These are phyloP conservation scores for Odontomyia ornata DNA, from an alignment of 2,888 invertebrate species.

Conservation along the genomic window DNA sequence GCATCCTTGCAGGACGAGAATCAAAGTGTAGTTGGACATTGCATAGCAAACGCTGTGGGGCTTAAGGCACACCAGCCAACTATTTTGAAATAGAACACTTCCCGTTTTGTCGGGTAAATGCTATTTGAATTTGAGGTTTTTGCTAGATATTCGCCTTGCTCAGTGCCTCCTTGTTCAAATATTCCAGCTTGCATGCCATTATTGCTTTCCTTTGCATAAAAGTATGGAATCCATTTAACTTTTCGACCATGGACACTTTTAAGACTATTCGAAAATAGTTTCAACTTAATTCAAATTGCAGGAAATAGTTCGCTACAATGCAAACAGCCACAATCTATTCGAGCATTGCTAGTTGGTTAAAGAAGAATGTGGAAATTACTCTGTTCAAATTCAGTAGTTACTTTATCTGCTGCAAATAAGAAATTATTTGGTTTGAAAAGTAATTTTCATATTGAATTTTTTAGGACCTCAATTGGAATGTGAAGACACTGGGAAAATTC, in stretches of 20 bases:
- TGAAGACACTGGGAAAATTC: no score
- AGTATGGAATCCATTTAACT: conserved; percentile 14
- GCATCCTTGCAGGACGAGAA: not conserved
- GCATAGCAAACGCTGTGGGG: not conserved
- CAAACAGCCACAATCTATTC: not conserved
- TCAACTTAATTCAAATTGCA: conserved; percentile 40
- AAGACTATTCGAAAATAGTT: conserved; percentile 22
- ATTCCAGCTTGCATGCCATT: not conserved
- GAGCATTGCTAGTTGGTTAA: not conserved
- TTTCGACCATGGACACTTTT: conserved; percentile 26
- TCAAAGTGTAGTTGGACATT: not conserved
- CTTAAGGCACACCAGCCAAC: not conserved
- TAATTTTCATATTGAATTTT: not conserved
- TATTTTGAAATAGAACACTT: conserved; percentile 17
- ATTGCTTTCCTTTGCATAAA: conserved; percentile 14
- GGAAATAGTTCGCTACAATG: conserved; percentile 7
- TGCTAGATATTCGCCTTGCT: not conserved
- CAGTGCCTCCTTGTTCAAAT: conserved; percentile 14
- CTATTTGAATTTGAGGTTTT: conserved; percentile 39
- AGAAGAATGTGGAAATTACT: not conserved
- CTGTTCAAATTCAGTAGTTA: not conserved
- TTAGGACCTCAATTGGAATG: not conserved
- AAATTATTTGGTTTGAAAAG: not conserved
- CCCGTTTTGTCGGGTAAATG: not conserved
- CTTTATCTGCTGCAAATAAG: not conserved